A percentile compares a stretch with the other conserved stretches of the same genome.
These are phyloP conservation scores for Ginglymostoma cirratum DNA, from an alignment of 2,113 vertebrate species.

Conservation along the genomic window DNA sequence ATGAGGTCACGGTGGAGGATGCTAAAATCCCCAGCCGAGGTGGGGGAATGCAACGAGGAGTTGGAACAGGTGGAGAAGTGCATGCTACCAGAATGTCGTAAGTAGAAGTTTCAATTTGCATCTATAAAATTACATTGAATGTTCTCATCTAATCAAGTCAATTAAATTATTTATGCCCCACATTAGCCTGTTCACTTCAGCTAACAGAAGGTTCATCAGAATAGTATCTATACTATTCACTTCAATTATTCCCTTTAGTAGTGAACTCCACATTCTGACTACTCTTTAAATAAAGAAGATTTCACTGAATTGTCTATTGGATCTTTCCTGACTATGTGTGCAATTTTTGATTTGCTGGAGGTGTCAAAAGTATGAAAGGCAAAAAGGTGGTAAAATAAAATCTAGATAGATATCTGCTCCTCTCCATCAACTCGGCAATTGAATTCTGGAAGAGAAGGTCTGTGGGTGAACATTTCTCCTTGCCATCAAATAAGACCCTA, in stretches of 20 bases:
- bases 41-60: slow-evolving; percentile 90
- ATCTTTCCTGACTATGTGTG: neutral
- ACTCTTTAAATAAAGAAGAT: neutral
- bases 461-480: no score
- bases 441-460: no score
- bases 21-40: slow-evolving; percentile 88
- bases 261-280: neutral
- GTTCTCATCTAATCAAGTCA: neutral
- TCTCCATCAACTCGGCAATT: no score
- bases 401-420: no score
- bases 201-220: neutral
- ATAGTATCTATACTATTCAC: neutral
- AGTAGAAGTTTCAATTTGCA: slow-evolving; percentile 51
- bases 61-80: slow-evolving; percentile 95
- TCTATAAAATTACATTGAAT: neutral
- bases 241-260: neutral
- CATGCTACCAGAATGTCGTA: slow-evolving; percentile 96
- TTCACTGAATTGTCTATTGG: neutral
- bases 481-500: no score
- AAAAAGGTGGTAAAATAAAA: no score
- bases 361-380: no score
- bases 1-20: slow-evolving; percentile 75
- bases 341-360: no score
- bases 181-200: neutral
- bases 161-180: neutral